Evolutionary conservation across 2,113 vertebrate genomes (phyloP).

Genomic region (Antigone vipio): DNA sequence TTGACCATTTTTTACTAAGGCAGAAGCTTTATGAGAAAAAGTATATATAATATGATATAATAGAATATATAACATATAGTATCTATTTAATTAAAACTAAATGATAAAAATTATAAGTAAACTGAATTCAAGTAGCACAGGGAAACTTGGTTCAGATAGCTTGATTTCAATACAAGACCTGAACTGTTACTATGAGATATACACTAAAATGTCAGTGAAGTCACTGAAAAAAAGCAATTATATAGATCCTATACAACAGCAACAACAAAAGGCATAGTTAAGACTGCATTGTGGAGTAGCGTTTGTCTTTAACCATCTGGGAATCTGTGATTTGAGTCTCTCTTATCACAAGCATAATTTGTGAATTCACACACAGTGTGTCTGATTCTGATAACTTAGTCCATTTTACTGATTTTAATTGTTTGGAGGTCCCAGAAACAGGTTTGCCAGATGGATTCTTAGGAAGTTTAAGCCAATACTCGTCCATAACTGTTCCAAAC

Average conservation of each 20-base stretch:
- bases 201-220: neutral
- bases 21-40: neutral
- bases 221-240: neutral
- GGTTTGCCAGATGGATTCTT: neutral
- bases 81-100: neutral
- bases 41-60: neutral
- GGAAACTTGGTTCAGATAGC: neutral
- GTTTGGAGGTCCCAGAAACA: neutral
- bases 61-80: too few species aligned
- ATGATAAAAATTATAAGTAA: neutral
- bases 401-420: neutral
- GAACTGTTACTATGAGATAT: neutral
- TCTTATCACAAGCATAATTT: neutral
- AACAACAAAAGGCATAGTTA: neutral
- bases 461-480: neutral
- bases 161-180: neutral
- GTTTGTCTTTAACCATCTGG: neutral
- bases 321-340: neutral
- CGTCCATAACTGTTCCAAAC: neutral
- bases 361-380: neutral
- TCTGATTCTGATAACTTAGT: neutral
- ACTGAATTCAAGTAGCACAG: neutral
- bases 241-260: neutral
- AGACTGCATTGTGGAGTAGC: neutral
- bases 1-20: neutral